A percentile compares a stretch with the other conserved stretches of the same genome.
Evolutionary conservation across 2,113 vertebrate genomes (phyloP).

Genomic region (Apaloderma vittatum): DNA sequence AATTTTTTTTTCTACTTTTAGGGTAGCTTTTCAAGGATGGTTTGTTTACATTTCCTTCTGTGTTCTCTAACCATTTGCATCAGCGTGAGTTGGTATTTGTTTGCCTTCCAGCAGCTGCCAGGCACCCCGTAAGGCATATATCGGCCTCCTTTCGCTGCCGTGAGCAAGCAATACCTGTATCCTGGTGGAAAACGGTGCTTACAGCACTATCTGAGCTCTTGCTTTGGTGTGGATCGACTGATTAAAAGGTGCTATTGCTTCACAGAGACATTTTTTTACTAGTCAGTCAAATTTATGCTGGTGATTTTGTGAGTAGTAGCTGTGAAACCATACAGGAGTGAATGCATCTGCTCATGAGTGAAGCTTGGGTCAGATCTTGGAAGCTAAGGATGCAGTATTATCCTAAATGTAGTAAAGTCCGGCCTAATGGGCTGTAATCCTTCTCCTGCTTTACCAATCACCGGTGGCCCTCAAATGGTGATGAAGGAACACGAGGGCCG

Average conservation of each 20-base stretch:
- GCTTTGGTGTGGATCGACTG: not conserved
- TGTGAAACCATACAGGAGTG: not conserved
- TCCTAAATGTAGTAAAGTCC: not conserved
- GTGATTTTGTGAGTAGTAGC: not conserved
- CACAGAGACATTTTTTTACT: not conserved
- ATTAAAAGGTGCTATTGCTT: not conserved
- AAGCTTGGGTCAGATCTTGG: not conserved
- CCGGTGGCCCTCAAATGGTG: not conserved
- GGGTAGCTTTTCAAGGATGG: not conserved
- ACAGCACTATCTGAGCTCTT: not conserved
- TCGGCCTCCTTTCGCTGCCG: not conserved
- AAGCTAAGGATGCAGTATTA: not conserved
- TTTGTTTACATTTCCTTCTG: constrained; percentile 28
- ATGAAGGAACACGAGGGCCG: not conserved
- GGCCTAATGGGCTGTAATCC: not conserved
- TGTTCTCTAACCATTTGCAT: not conserved
- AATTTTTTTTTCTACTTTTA: not conserved
- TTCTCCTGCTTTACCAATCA: fast-evolving
- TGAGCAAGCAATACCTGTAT: not conserved
- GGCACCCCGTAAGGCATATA: not conserved
- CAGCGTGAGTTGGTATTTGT: not conserved
- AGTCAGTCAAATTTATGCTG: not conserved
- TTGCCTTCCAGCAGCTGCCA: not conserved
- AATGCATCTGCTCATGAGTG: not conserved
- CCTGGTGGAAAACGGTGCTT: not conserved